A percentile compares a stretch with the other conserved stretches of the same genome.
These are phyloP conservation scores for Tethya wilhelma DNA, from an alignment of 37 sponge, comb jelly and placozoan genomes.

Conservation along the genomic window DNA sequence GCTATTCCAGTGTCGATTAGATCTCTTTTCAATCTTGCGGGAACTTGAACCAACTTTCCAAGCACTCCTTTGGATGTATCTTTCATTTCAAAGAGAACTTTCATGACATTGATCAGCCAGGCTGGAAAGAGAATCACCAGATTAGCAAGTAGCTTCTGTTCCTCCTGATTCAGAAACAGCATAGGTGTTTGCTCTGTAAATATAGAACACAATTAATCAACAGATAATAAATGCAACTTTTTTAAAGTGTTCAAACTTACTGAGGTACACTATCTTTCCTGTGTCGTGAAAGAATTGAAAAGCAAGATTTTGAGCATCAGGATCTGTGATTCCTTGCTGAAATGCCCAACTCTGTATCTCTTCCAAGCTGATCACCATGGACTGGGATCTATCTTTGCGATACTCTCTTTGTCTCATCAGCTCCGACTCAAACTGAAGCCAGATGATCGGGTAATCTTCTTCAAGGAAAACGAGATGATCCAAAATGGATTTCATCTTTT, in stretches of 20 bases:
- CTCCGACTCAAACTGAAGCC: conserved; percentile 36
- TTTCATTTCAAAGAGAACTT: conserved; percentile 46
- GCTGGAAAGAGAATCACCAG: conserved; percentile 46
- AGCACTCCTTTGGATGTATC: neutral
- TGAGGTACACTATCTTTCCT: conserved; percentile 31
- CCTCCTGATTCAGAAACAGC: conserved; percentile 35
- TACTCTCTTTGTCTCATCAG: neutral
- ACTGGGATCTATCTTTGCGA: neutral
- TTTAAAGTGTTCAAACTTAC: conserved; percentile 16
- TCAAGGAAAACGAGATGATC: conserved; percentile 23
- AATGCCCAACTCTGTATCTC: conserved; percentile 12
- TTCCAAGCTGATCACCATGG: neutral
- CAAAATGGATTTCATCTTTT: conserved; percentile 6
- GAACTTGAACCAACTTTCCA: too few relatives aligned
- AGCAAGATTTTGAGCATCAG: conserved; percentile 28
- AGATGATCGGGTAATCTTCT: conserved; percentile 45
- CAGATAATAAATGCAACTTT: too few relatives aligned
- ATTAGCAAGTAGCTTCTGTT: conserved; percentile 18
- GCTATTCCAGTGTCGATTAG: conserved; percentile 21
- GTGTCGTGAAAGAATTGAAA: conserved; percentile 68
- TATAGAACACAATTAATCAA: neutral
- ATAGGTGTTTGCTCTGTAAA: neutral
- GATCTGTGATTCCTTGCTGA: neutral
- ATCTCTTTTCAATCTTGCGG: too few relatives aligned
- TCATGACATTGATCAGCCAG: conserved; percentile 64